These are phyloP conservation scores for Aptenodytes patagonicus DNA, from an alignment of 2,113 vertebrate genomes.

Conservation along the genomic window DNA sequence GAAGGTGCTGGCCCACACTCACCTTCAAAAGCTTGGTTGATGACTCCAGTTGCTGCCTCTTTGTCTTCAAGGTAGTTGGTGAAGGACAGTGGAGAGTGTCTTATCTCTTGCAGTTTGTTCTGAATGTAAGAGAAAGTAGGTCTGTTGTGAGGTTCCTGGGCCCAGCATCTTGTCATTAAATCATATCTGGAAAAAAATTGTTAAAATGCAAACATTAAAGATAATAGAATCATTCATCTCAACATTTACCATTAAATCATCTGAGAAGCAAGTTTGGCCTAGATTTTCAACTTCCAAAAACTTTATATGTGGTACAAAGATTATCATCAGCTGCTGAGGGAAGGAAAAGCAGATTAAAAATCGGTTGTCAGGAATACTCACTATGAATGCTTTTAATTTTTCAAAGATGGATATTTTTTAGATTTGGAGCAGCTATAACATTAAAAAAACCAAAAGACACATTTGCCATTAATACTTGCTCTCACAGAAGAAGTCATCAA, in stretches of 20 bases:
- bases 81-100: constrained; percentile 8
- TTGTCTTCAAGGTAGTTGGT: background rate
- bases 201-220: background rate
- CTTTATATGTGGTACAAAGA: background rate
- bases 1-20: background rate
- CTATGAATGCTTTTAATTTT: background rate
- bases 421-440: background rate
- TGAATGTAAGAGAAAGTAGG: constrained; percentile 67
- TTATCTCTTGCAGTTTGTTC: constrained; percentile 67
- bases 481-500: background rate
- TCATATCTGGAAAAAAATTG: constrained; percentile 49
- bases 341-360: background rate
- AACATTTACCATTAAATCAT: background rate
- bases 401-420: background rate
- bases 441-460: background rate
- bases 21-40: constrained; percentile 73
- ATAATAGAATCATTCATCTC: background rate
- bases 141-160: constrained; percentile 64
- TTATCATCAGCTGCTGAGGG: background rate
- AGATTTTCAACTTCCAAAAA: background rate
- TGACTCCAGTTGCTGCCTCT: background rate
- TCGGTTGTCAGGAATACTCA: background rate
- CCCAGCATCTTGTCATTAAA: constrained; percentile 74
- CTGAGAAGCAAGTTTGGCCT: background rate
- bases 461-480: background rate